These are phyloP conservation scores for Stratiolaelaps scimitus DNA, from an alignment of 1,140 invertebrate species.

Conservation along the genomic window DNA sequence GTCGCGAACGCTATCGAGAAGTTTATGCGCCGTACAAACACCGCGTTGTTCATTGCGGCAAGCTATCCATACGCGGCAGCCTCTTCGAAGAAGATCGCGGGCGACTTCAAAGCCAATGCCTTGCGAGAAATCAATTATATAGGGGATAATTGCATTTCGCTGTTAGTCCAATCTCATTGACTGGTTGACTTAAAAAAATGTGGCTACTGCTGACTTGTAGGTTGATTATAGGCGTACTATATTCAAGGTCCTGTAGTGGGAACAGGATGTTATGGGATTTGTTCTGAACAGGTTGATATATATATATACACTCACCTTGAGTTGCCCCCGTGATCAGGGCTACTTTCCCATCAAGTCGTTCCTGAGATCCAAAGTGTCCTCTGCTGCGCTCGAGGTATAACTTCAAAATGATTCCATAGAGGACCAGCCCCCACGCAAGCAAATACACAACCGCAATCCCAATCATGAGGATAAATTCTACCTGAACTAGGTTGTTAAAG, in stretches of 20 bases:
- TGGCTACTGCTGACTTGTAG: too few species aligned
- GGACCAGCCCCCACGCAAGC: background rate
- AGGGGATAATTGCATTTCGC: too few species aligned
- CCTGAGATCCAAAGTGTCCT: background rate
- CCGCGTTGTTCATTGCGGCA: slow-evolving; percentile 1
- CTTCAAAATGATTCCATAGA: background rate
- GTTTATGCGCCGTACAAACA: background rate
- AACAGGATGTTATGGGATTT: too few species aligned
- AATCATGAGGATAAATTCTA: too few species aligned
- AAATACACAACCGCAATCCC: background rate
- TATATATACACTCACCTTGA: background rate
- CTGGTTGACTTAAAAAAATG: too few species aligned
- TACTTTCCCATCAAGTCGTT: slow-evolving; percentile 6
- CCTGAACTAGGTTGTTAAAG: too few species aligned
- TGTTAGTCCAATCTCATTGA: too few species aligned
- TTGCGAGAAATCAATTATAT: too few species aligned
- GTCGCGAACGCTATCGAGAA: too few species aligned
- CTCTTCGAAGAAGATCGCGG: background rate
- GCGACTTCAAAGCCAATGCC: background rate
- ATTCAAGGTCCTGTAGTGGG: too few species aligned
- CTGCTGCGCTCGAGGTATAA: background rate
- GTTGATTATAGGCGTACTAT: too few species aligned
- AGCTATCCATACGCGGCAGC: slow-evolving; percentile 9
- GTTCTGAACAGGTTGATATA: too few species aligned
- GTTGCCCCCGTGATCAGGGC: background rate